Percentiles rank a stretch among this genome's conserved stretches.
Conservation (phyloP, 1,140 invertebrate species). For the Thrips palmi region DNA sequence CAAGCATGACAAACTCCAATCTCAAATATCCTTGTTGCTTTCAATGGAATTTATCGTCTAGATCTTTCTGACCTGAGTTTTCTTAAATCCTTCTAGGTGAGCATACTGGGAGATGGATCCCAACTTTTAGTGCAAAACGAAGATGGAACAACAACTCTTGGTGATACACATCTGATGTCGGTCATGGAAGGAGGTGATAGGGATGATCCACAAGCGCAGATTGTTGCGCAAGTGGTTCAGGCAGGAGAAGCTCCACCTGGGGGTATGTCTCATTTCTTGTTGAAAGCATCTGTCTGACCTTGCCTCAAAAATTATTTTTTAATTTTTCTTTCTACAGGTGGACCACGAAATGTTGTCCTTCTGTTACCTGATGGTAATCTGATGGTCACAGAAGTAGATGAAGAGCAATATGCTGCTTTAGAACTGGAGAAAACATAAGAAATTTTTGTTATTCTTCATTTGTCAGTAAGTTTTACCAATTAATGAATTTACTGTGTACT, state of each 20-base stretch:
- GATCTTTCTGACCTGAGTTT: no score
- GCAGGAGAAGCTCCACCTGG: constrained; percentile 53
- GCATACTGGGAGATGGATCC: constrained; percentile 13
- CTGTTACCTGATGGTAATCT: constrained; percentile 61
- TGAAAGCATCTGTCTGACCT: background rate
- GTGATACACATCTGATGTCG: no score
- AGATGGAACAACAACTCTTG: background rate
- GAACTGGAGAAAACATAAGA: constrained; percentile 44
- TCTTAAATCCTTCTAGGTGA: constrained; percentile 8
- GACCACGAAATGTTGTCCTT: constrained; percentile 57
- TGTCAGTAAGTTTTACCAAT: no score
- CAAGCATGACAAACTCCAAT: no score
- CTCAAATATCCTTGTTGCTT: no score
- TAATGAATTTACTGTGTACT: no score
- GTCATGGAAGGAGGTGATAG: constrained; percentile 3
- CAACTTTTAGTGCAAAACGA: background rate
- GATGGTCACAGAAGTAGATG: constrained; percentile 67
- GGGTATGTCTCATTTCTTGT: constrained; percentile 28
- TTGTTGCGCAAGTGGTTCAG: constrained; percentile 65
- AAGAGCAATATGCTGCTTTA: constrained; percentile 57
- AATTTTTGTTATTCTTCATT: no score
- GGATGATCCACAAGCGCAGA: constrained; percentile 31
- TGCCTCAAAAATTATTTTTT: constrained; percentile 1
- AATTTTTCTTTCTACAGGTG: constrained; percentile 32
- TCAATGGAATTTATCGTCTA: no score